phyloP scores from a whole-genome alignment of 2,113 vertebrate species.

The Limnothrissa miodon region DNA sequence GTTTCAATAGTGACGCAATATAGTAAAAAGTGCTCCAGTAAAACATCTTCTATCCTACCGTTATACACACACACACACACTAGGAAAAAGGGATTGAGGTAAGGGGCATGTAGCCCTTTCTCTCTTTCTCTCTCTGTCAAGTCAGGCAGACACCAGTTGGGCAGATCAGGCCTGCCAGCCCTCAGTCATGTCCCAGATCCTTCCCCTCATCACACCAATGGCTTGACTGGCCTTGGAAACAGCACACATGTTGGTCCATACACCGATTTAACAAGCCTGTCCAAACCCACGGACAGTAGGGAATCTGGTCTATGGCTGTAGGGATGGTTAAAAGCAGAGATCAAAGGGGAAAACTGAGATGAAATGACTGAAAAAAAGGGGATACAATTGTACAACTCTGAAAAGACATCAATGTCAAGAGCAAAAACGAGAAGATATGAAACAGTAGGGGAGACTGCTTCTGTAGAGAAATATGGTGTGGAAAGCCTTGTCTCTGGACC shows the following conservation, averaged over 20 bases:
- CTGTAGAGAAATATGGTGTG: not conserved
- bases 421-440: not conserved
- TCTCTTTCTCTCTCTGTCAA: not conserved
- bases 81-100: not conserved
- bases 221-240: not conserved
- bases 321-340: not conserved
- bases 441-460: not conserved
- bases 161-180: not conserved
- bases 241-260: not conserved
- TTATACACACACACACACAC: not conserved
- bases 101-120: not conserved
- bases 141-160: not conserved
- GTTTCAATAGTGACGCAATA: no score
- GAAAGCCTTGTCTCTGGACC: not conserved
- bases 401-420: not conserved
- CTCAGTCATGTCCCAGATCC: not conserved
- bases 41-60: no score
- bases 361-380: not conserved
- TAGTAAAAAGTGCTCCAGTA: no score
- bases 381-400: not conserved
- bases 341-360: not conserved
- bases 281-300: not conserved
- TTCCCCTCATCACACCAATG: not conserved
- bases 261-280: not conserved
- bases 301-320: not conserved